Evolutionary conservation across 2,113 vertebrate genomes (phyloP), one percentile per base, ranked within the genome.

Genomic region (Chroicocephalus ridibundus): DNA sequence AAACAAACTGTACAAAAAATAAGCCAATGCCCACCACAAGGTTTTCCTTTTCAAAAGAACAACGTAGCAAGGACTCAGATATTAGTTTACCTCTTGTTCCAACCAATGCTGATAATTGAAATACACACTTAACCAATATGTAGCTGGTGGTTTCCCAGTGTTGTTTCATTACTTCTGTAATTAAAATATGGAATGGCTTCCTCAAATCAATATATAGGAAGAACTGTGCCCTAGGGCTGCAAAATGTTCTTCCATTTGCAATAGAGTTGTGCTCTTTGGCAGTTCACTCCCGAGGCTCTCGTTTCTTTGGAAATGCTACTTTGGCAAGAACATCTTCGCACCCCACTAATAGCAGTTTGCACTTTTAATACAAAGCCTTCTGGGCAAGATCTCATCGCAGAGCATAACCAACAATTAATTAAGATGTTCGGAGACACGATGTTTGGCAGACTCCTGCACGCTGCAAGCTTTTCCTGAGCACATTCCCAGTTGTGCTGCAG

Each of bases 351-450:
- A 93, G 27, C 72, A 79, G 78, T 84, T 87, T 68, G 44, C 34
- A 69, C 47, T 87, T 88, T 34, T 47, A 86, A 92, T 79, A 61
- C 79, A 86, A 85, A 65, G 26, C 60, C 62, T 75, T 88, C 64
- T 70, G 64, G 86, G 57, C 75, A 42, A 77, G 55, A 81, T 72
- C 74, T 93, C 42, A 42, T 49, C 0, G 0, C 46, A 72, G 51
- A 71, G 26, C 42, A 32, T 27, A 93, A 66, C 54, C 78, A 87
- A 75, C 74, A 84, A 85, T 93, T 93, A 95, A 92, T 93, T 81
- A 90, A 90, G 49, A 65, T 51, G 17, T 55, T 77, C 40, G 40
- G 62, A 71, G 36, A 26, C 20, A 25, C 1, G 5, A 40, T 47
- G n/a, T 86, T 94, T 91, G 86, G 81, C 83, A 86, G 64, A 66